These are phyloP conservation scores for Oxyura jamaicensis DNA, from an alignment of 2,113 vertebrate species.

Conservation along the genomic window DNA sequence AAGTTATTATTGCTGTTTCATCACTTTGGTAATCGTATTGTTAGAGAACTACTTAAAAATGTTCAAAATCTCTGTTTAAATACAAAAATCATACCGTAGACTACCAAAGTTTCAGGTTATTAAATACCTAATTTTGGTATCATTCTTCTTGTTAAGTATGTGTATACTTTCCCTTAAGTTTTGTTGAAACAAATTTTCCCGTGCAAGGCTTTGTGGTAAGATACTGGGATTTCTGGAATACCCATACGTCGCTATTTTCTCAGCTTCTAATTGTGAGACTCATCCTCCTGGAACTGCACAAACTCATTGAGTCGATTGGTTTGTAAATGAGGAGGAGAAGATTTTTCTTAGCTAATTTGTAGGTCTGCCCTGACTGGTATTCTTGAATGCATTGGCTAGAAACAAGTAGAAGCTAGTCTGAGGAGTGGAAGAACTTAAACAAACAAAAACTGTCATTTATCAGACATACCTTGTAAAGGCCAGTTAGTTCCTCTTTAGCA, in stretches of 20 bases:
- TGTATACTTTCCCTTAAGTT: background rate
- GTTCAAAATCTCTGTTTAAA: background rate
- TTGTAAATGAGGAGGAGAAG: background rate
- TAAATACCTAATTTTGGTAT: background rate
- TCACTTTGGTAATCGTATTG: background rate
- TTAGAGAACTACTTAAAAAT: background rate
- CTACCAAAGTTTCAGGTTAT: rapidly evolving
- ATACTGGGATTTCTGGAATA: background rate
- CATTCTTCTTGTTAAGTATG: background rate
- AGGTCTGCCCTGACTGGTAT: background rate
- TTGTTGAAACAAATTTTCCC: background rate
- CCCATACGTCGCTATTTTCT: background rate
- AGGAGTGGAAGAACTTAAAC: background rate
- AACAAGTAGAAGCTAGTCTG: background rate
- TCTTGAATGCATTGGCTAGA: background rate
- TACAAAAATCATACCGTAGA: background rate
- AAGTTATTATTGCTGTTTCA: background rate
- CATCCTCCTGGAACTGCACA: background rate
- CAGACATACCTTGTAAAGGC: background rate
- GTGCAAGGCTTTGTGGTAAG: background rate
- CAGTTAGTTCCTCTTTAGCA: background rate
- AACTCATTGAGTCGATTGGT: background rate
- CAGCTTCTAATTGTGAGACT: background rate
- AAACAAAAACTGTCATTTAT: background rate
- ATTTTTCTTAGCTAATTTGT: background rate